Evolutionary conservation across 2,888 invertebrate genomes (phyloP).

Genomic region (Caenorhabditis wallacei): DNA sequence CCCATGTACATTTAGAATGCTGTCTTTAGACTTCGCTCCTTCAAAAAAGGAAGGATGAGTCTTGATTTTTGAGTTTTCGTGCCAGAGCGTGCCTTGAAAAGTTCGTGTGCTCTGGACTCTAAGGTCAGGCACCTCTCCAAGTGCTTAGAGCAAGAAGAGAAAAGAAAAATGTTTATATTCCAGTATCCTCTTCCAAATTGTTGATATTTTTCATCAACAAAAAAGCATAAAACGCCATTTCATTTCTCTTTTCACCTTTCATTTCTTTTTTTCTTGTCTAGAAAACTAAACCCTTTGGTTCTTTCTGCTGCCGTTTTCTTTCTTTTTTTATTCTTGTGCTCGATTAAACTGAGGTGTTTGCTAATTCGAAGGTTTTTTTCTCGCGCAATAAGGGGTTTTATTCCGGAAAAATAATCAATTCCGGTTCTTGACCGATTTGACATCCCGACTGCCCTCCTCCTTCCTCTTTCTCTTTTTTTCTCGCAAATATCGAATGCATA

Average conservation of each 20-base stretch:
- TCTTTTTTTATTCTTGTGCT: constrained; percentile 13
- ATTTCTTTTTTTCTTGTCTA: not conserved
- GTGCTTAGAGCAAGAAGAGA: not conserved
- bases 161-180: constrained; percentile 48
- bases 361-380: constrained; percentile 31
- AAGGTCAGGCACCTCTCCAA: constrained; percentile 36
- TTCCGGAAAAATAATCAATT: constrained; percentile 63
- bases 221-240: constrained; percentile 22
- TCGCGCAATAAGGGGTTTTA: constrained; percentile 12
- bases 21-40: constrained; percentile 17
- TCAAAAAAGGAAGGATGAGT: not conserved
- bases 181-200: constrained; percentile 31
- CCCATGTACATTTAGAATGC: constrained; percentile 24
- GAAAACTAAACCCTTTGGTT: constrained; percentile 34
- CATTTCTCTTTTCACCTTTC: constrained; percentile 1
- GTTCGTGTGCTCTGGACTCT: constrained; percentile 54
- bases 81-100: constrained; percentile 52
- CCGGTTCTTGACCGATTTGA: constrained; percentile 64
- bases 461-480: constrained; percentile 21
- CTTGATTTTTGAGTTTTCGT: constrained; percentile 60
- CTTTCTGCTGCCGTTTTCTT: not conserved
- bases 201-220: constrained; percentile 55
- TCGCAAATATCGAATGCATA: constrained; percentile 61
- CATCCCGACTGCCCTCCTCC: constrained; percentile 52
- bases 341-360: constrained; percentile 37